Conservation (phyloP, 1,140 invertebrate species). For the Drosophila repleta region DNA sequence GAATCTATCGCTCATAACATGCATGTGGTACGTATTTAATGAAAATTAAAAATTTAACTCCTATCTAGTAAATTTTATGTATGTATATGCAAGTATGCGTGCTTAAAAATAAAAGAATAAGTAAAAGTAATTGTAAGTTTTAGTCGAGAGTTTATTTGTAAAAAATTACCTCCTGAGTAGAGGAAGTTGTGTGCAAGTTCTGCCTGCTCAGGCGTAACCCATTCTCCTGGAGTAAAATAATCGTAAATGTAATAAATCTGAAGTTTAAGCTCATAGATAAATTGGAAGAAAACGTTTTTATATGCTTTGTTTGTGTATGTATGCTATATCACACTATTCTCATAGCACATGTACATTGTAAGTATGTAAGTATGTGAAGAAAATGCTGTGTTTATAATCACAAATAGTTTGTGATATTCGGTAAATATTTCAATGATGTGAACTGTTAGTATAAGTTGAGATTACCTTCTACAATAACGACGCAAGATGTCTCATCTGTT, state of each 20-base stretch:
- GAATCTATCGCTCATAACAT: neutral
- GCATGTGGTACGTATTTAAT: neutral
- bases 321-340: too few relatives aligned
- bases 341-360: too few relatives aligned
- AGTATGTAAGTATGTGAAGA: too few relatives aligned
- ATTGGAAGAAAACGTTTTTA: neutral
- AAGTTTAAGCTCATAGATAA: neutral
- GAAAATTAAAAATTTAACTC: neutral
- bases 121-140: slow-evolving; percentile 8
- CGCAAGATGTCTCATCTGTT: slow-evolving; percentile 96
- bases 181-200: slow-evolving; percentile 93
- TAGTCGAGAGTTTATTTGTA: slow-evolving; percentile 14
- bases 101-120: slow-evolving; percentile 34
- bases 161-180: slow-evolving; percentile 90
- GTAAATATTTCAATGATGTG: too few relatives aligned
- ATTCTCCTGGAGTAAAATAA: slow-evolving; percentile 86
- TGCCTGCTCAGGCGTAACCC: slow-evolving; percentile 91
- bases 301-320: too few relatives aligned
- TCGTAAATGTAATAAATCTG: slow-evolving; percentile 50
- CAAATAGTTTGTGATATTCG: too few relatives aligned
- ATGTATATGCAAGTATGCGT: slow-evolving; percentile 25
- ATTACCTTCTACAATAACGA: slow-evolving; percentile 98
- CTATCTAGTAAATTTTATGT: too few relatives aligned
- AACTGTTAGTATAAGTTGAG: neutral
- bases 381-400: too few relatives aligned